phyloP scores from a whole-genome alignment of 2,888 invertebrate genomes.

The Scaptomyza flava region DNA sequence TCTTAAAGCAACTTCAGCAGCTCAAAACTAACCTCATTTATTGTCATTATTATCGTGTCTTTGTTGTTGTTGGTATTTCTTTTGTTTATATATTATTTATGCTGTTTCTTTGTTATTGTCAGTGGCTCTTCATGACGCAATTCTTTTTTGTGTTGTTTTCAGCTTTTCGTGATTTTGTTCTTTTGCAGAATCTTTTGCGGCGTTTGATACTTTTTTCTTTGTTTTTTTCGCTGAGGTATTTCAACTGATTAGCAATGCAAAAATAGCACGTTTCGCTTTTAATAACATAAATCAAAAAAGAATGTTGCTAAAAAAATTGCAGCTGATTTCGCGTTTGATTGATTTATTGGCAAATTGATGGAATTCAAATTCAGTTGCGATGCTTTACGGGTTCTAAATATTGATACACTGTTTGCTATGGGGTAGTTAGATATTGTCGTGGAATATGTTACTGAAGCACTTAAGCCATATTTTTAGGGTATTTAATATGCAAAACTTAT shows the following conservation, averaged over 20 bases:
- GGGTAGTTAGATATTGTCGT: no score
- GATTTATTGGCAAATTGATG: conserved; percentile 48
- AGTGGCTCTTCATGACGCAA: conserved; percentile 48
- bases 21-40: conserved; percentile 55
- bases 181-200: conserved; percentile 40
- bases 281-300: conserved; percentile 60
- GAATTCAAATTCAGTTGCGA: conserved; percentile 29
- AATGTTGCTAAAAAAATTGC: conserved; percentile 31
- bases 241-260: conserved; percentile 55
- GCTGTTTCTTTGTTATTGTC: conserved; percentile 11
- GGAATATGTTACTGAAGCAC: no score
- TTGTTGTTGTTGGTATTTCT: conserved; percentile 22
- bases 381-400: not conserved
- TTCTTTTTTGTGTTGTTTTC: conserved; percentile 11
- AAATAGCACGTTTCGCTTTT: conserved; percentile 60
- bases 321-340: conserved; percentile 42
- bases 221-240: conserved; percentile 7
- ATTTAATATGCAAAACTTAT: not conserved
- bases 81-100: conserved; percentile 1
- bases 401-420: not conserved
- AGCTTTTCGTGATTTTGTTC: conserved; percentile 29
- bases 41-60: conserved; percentile 38
- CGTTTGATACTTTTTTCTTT: not conserved
- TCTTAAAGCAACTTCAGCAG: conserved; percentile 38
- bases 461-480: not conserved